Conservation (phyloP, 1,140 invertebrate species). For the Nasonia giraulti region DNA sequence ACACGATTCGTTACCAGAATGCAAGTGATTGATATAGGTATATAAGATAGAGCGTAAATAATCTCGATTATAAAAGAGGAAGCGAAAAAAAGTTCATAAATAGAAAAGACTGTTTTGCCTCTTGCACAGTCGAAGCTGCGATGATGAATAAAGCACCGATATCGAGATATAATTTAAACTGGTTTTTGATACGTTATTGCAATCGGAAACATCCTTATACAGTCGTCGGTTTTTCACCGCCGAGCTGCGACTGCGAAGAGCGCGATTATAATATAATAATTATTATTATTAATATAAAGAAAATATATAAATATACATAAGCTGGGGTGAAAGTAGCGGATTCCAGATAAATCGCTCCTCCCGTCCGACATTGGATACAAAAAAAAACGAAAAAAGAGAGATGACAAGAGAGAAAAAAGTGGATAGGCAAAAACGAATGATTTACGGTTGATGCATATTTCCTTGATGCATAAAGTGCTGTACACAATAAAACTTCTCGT, state of each 20-base stretch:
- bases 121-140: conserved; percentile 13
- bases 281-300: conserved; percentile 2
- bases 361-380: conserved; percentile 36
- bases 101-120: conserved; percentile 48
- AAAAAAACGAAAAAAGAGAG: neutral
- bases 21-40: conserved; percentile 24
- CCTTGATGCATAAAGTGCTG: conserved; percentile 24
- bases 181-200: neutral
- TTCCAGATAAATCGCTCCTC: conserved; percentile 44
- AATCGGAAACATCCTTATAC: neutral
- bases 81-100: conserved; percentile 7
- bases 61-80: conserved; percentile 15
- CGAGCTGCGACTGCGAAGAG: conserved; percentile 6
- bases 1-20: neutral
- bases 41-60: conserved; percentile 32
- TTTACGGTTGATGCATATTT: too few species aligned
- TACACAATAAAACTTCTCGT: conserved; percentile 46
- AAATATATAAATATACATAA: conserved; percentile 15
- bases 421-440: neutral
- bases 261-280: conserved; percentile 39
- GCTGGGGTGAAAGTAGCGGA: conserved; percentile 14
- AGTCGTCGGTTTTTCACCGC: neutral
- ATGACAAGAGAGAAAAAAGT: neutral
- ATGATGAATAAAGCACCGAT: neutral
- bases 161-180: neutral